Evolutionary conservation across 1,140 invertebrate genomes (phyloP), one percentile per base, ranked within the genome.

Genomic region (Micrasema longulum): DNA sequence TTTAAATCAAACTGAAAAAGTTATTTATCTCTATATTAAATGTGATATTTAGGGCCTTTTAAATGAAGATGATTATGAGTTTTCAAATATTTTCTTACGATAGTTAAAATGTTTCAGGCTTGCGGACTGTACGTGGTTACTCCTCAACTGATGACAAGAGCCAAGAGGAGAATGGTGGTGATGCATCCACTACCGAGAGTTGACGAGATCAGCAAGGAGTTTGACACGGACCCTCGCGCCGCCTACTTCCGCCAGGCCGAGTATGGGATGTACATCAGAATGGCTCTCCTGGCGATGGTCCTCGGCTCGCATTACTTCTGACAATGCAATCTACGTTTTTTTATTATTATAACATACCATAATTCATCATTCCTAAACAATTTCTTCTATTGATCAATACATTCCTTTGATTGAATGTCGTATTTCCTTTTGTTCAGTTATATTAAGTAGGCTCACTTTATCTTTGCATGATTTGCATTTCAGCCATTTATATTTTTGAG

Each of bases 191-290:
- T 99, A 41, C 98, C 98, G 0, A 88, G 98, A 63, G 90, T 97
- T 0, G 91, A 93, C 79, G 98, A 99, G 86, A 99, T 99, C 69
- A 95, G 92, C 74, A 87, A 92, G 0, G 95, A 97, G 74, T 94
- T 99, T 76, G 98, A 99, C 81, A 91, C 89, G 0, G 98, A 99
- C 86, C 96, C 97, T 0, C 83, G 98, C 53, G 97, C 98, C 1
- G 98, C 97, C 0, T 99, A 99, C 83, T 99, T 99, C 87, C 87
- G 98, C 18, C 98, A 99, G 86, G 96, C 96, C 1, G 95, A 99
- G 81, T 95, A 96, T 78, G 98, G 98, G 50, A 94, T 99, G 90
- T 99, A 97, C 79, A 95, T 99, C 3, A 89, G 98, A 38, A 99
- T 99, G 98, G 97, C 98, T 1, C 83, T 99, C 0, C 85, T 99